Base-by-base conservation (phyloP, 2,113 vertebrate genomes). In the Muntiacus muntjak region DNA sequence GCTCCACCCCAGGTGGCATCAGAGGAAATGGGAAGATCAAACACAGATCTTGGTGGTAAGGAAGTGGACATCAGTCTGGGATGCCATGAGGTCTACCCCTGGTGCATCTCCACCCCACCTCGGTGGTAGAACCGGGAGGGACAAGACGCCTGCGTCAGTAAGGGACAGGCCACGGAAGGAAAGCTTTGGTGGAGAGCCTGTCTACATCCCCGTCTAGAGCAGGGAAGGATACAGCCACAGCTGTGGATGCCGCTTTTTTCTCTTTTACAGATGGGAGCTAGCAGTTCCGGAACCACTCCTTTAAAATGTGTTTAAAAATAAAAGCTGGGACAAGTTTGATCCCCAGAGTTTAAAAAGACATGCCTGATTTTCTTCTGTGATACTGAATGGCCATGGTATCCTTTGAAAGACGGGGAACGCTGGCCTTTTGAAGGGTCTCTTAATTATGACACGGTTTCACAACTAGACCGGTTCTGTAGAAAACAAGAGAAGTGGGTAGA, bases 141-240 rank as follows among this genome's bases (percentile, higher is more conserved):
- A 67, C 17, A 36, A 67, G 64, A 67, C 0, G 1, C 17, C 64
- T 67, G n/a, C 2, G 0, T 67, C 1, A 9, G 17, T 67, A 36
- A 36, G 64, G 64, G 4, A 36, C 17, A 36, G 64, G 21, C 64
- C n/a, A 36, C 17, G 64, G 9, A 36, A 71, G 64, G n/a, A 71
- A 36, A 71, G n/a, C n/a, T 36, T 71, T 0, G 0, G 64, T 71
- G n/a, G n/a, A 67, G 2, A 71, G n/a, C 11, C n/a, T 71, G n/a
- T 21, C 64, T 71, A 11, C n/a, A 71, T 21, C 64, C 17, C n/a
- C n/a, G 11, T 71, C n/a, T 71, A 71, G 17, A 71, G 64, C 64
- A 71, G 17, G 64, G n/a, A 36, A 21, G n/a, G 64, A 36, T 17
- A 36, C 9, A 21, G 64, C n/a, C 64, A 71, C 0, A 0, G 64